Conservation (phyloP, 2,797 vertebrate species). For the Etheostoma nigrum region DNA sequence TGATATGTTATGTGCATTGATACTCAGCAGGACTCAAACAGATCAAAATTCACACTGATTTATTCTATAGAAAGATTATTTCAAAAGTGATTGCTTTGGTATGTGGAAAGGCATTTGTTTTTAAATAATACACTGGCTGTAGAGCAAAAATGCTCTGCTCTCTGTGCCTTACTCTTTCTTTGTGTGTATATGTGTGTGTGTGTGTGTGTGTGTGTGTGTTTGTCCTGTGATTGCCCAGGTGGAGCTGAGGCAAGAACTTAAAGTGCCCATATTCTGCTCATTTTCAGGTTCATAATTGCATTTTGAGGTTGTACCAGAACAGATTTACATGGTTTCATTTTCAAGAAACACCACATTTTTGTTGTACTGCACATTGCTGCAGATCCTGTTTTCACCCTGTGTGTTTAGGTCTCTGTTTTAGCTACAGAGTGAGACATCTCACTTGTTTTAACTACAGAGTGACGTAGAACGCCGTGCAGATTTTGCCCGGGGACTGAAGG, state of each 20-base stretch:
- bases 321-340: no score
- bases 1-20: neutral
- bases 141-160: slow-evolving; percentile 34
- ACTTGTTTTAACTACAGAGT: no score
- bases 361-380: no score
- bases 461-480: no score
- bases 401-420: no score
- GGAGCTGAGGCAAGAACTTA: slow-evolving; percentile 38
- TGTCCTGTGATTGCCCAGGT: slow-evolving; percentile 7
- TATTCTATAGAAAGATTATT: neutral
- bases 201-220: neutral
- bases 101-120: slow-evolving; percentile 8
- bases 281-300: no score
- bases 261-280: no score
- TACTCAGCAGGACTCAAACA: neutral
- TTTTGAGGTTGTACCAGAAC: no score
- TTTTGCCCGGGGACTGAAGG: no score
- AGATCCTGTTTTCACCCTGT: no score
- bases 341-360: no score
- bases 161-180: neutral
- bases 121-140: slow-evolving; percentile 44
- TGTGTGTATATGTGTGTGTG: slow-evolving; percentile 5
- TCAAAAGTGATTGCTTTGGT: neutral
- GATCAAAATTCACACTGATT: neutral
- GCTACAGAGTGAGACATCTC: no score